These are phyloP conservation scores for Peromyscus californicus DNA, from an alignment of 2,113 vertebrate species.

Conservation along the genomic window DNA sequence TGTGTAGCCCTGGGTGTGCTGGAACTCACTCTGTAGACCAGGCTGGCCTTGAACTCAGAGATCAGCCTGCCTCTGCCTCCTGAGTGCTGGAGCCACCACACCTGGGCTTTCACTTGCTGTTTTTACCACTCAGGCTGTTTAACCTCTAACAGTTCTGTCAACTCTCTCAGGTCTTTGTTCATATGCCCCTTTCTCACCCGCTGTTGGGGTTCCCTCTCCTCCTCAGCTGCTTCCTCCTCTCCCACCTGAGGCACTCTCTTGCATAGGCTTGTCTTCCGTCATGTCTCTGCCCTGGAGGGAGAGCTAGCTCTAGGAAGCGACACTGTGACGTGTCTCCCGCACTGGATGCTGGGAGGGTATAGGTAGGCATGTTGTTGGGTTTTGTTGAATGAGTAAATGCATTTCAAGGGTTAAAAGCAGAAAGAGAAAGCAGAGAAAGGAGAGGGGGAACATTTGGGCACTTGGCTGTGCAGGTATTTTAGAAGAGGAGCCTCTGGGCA, in stretches of 20 bases:
- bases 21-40: neutral
- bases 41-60: neutral
- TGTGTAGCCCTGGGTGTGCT: neutral
- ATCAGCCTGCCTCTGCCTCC: neutral
- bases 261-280: neutral
- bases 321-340: rapidly evolving
- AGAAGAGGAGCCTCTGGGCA: neutral
- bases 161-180: neutral
- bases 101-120: neutral
- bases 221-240: neutral
- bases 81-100: neutral
- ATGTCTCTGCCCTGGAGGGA: neutral
- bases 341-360: too few relatives aligned
- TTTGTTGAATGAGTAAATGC: neutral
- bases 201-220: neutral
- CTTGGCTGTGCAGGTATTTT: neutral
- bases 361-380: too few relatives aligned
- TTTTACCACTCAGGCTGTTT: neutral
- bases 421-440: neutral
- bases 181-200: neutral
- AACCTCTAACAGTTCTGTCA: neutral
- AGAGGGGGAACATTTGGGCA: neutral
- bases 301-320: neutral
- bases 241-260: neutral
- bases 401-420: neutral